These are phyloP conservation scores for Perca flavescens DNA, from an alignment of 2,113 vertebrate species.

Conservation along the genomic window DNA sequence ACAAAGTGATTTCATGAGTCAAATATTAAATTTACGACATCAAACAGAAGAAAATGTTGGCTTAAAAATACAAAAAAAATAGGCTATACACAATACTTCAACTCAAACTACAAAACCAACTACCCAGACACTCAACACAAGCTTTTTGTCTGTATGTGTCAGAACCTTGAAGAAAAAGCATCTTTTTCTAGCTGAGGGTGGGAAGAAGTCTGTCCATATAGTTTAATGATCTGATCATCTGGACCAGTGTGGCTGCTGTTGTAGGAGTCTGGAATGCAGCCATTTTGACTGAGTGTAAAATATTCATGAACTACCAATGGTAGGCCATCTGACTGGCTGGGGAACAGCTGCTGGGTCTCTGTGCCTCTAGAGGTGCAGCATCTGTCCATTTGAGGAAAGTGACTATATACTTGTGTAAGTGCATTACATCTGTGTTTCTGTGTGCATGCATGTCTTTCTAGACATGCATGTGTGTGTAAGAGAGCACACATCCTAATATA, in stretches of 20 bases:
- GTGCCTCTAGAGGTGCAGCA: slow-evolving; percentile 86
- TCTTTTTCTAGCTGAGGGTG: slow-evolving; percentile 48
- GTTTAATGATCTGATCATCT: slow-evolving; percentile 77
- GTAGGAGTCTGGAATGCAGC: slow-evolving; percentile 79
- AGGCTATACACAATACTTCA: neutral
- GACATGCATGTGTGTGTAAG: neutral
- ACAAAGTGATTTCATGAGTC: neutral
- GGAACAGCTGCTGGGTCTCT: slow-evolving; percentile 85
- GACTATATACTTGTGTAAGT: slow-evolving; percentile 62
- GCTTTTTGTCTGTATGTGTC: slow-evolving; percentile 21
- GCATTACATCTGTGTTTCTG: slow-evolving; percentile 4
- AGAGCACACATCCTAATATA: slow-evolving; percentile 15
- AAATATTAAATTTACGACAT: neutral
- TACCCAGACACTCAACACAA: neutral
- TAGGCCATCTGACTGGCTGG: slow-evolving; percentile 81
- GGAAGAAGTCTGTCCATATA: slow-evolving; percentile 63
- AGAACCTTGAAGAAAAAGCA: slow-evolving; percentile 28
- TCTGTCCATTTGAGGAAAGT: slow-evolving; percentile 81
- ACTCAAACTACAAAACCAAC: neutral
- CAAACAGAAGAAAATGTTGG: neutral
- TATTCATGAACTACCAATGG: slow-evolving; percentile 86
- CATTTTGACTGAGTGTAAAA: slow-evolving; percentile 83
- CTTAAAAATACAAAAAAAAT: neutral
- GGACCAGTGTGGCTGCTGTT: slow-evolving; percentile 73
- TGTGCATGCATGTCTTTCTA: neutral